These are phyloP conservation scores for Thryonomys swinderianus DNA, from an alignment of 2,113 vertebrate genomes.

Conservation along the genomic window DNA sequence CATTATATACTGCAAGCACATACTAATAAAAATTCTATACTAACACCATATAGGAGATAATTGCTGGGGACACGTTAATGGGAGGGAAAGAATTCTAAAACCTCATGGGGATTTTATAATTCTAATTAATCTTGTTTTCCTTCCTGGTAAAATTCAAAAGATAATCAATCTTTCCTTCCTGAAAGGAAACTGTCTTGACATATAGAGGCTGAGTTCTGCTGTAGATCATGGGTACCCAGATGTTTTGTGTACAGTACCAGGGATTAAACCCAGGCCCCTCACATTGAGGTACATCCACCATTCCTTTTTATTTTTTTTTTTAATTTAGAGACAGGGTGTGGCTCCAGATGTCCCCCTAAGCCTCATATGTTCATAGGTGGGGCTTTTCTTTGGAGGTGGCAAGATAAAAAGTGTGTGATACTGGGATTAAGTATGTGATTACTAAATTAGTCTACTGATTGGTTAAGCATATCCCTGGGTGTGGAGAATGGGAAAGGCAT, in stretches of 20 bases:
- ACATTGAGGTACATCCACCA: not conserved
- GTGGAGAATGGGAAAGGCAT: not conserved
- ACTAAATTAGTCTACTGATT: not conserved
- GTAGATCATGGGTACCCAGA: not conserved
- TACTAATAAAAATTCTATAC: not conserved
- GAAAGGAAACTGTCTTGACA: constrained; percentile 7
- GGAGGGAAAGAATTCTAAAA: constrained; percentile 4
- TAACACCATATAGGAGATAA: not conserved
- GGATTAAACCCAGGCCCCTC: not conserved
- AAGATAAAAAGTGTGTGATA: not conserved
- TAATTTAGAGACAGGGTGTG: not conserved
- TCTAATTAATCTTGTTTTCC: not conserved
- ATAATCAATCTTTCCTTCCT: not conserved
- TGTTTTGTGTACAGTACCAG: not conserved
- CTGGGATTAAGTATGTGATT: not conserved
- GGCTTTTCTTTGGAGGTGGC: not conserved
- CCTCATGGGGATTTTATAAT: not conserved
- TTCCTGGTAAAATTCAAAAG: constrained; percentile 42
- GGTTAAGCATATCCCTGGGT: not conserved
- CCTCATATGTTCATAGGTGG: not conserved
- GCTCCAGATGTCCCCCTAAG: not conserved
- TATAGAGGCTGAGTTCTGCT: not conserved
- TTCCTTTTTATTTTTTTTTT: not conserved
- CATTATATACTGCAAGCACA: not conserved
- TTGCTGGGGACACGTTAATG: not conserved